Percentiles rank a stretch among this genome's conserved stretches.
Conservation (phyloP, 2,797 vertebrate genomes). For the Pangasius sanitwongsei region DNA sequence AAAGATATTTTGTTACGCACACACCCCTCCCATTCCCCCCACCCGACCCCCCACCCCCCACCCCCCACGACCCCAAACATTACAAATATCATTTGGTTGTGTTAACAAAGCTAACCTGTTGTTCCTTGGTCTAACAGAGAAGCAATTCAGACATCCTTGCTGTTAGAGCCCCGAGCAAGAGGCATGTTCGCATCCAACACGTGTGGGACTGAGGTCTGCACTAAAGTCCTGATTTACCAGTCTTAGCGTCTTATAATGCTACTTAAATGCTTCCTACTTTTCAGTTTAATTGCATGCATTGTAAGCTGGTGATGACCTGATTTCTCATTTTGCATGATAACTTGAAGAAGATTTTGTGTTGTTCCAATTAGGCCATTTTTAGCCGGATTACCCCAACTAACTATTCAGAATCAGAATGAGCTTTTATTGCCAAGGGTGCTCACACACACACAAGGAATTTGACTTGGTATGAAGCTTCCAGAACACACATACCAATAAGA, state of each 20-base stretch:
- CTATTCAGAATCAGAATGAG: too few species aligned
- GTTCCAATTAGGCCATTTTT: background rate
- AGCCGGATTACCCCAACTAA: background rate
- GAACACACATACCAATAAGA: too few species aligned
- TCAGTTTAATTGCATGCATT: background rate
- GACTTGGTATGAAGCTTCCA: too few species aligned
- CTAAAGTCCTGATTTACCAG: background rate
- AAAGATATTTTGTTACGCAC: background rate
- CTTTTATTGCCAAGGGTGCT: too few species aligned
- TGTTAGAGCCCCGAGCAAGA: conserved; percentile 14
- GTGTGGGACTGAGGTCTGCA: conserved; percentile 22
- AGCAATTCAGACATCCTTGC: conserved; percentile 37
- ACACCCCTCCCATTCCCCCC: background rate
- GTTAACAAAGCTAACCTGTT: conserved; percentile 42
- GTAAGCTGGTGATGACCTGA: conserved; percentile 14
- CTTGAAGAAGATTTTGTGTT: background rate
- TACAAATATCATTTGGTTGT: conserved; percentile 4
- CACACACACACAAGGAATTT: too few species aligned
- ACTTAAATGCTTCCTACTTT: background rate
- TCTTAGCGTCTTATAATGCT: conserved; percentile 21
- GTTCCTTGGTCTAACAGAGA: conserved; percentile 43
- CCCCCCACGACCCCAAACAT: background rate
- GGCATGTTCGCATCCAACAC: conserved; percentile 30
- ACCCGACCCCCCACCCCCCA: background rate
- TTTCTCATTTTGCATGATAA: background rate